These are phyloP conservation scores for Lepus oiostolus DNA, from an alignment of 2,797 vertebrate genomes.

Conservation along the genomic window DNA sequence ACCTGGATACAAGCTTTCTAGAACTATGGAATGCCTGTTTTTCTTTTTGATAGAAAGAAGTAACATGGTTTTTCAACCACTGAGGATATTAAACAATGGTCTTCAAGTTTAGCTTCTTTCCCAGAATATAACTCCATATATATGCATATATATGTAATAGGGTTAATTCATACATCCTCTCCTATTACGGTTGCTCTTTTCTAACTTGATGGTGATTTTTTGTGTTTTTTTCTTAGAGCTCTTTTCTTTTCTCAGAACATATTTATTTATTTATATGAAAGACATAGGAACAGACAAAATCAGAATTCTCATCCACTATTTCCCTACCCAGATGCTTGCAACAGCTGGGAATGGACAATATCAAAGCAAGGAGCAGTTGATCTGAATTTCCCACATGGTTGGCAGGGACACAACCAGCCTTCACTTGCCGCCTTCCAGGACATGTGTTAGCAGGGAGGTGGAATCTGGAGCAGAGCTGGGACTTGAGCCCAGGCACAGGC, in stretches of 20 bases:
- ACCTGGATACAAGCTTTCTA: not conserved
- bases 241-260: not conserved
- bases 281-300: no score
- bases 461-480: no score
- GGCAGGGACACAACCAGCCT: no score
- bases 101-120: constrained; percentile 10
- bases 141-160: not conserved
- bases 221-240: not conserved
- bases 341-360: no score
- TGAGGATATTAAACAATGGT: not conserved
- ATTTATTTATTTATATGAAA: no score
- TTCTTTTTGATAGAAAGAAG: not conserved
- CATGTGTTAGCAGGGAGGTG: no score
- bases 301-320: no score
- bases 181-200: not conserved
- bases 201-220: not conserved
- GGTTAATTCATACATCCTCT: not conserved
- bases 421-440: no score
- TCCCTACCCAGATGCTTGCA: no score
- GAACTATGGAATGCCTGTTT: not conserved
- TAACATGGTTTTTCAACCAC: not conserved
- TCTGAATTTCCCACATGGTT: no score
- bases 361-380: no score
- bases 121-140: not conserved
- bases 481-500: no score